Conservation (phyloP, 2,113 vertebrate genomes). For the Neofelis nebulosa region DNA sequence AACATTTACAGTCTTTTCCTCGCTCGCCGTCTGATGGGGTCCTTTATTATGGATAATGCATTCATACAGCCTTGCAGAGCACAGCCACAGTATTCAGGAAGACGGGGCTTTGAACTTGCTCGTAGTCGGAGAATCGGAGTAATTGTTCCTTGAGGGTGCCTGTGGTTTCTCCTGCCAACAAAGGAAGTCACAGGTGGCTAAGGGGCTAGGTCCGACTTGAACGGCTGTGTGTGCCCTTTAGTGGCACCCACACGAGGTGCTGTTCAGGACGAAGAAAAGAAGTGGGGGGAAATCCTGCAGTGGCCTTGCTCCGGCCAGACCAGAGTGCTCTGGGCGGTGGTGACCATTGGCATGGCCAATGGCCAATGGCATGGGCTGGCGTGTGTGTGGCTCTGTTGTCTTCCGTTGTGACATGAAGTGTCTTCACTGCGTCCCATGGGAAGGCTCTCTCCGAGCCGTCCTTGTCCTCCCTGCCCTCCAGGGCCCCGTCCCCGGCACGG, state of each 20-base stretch:
- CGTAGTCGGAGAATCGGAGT: not conserved
- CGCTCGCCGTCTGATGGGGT: not conserved
- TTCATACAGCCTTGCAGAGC: not conserved
- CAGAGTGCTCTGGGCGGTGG: not conserved
- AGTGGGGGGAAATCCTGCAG: accelerated
- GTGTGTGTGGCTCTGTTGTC: not conserved
- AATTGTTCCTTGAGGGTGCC: not conserved
- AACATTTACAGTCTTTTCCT: not conserved
- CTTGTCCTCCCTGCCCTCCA: not conserved
- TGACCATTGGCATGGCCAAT: not conserved
- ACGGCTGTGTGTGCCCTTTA: accelerated
- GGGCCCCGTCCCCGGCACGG: not conserved
- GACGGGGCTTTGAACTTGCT: not conserved
- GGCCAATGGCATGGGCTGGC: not conserved
- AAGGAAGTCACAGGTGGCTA: not conserved
- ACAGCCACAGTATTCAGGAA: not conserved
- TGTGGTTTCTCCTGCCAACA: not conserved
- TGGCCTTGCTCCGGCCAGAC: not conserved
- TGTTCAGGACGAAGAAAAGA: not conserved
- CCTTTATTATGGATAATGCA: not conserved
- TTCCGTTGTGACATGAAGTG: accelerated
- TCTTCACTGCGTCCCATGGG: not conserved
- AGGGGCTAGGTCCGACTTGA: not conserved
- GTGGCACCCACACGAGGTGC: accelerated
- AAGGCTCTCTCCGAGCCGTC: not conserved